Conservation (phyloP, 2,113 vertebrate genomes). For the Poeciliopsis turrubarensis region DNA sequence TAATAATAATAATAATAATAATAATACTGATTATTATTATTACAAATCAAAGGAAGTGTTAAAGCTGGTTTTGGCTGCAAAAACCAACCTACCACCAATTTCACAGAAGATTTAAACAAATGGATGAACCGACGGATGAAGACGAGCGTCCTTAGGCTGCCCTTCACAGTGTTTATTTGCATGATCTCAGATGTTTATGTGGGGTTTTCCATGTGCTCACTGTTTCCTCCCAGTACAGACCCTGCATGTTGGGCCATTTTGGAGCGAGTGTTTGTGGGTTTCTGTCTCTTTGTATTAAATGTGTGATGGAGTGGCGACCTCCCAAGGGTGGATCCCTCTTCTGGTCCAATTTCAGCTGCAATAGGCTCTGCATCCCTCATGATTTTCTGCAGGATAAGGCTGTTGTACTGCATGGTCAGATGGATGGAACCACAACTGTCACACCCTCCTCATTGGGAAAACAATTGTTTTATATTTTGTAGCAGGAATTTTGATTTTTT, state of each 20-base stretch:
- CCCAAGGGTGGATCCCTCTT: not conserved
- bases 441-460: not conserved
- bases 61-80: not conserved
- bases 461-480: not conserved
- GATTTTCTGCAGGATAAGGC: not conserved
- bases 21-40: no score
- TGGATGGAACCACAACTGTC: not conserved
- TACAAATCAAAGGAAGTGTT: not conserved
- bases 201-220: not conserved
- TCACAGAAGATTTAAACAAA: not conserved
- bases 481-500: not conserved
- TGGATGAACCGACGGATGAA: not conserved
- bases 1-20: no score
- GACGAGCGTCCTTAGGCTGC: not conserved
- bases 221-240: not conserved
- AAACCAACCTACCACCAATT: not conserved
- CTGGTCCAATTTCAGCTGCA: not conserved
- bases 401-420: no score
- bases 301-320: not conserved
- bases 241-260: not conserved
- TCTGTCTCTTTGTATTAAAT: not conserved
- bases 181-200: not conserved
- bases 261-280: not conserved
- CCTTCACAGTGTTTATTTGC: not conserved
- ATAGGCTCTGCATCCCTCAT: not conserved